Conservation (phyloP, 1,140 invertebrate genomes). For the Caenorhabditis brenneri region DNA sequence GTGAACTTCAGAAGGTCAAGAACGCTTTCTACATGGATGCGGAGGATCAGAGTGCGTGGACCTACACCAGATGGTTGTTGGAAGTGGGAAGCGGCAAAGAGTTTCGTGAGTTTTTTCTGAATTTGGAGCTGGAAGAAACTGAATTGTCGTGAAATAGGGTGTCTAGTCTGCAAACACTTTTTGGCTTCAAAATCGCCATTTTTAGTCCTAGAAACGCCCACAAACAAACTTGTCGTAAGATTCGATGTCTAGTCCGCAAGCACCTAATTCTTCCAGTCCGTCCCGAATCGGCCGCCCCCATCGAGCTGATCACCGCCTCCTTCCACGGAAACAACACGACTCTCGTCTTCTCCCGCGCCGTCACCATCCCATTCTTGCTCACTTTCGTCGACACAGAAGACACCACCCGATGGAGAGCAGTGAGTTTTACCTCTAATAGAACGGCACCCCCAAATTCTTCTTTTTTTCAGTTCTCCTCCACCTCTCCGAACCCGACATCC, state of each 20-base stretch:
- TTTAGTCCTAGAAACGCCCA: too few relatives aligned
- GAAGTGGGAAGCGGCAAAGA: slow-evolving; percentile 14
- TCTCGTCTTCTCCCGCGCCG: slow-evolving; percentile 23
- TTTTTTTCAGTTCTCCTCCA: not conserved
- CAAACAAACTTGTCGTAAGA: too few relatives aligned
- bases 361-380: slow-evolving; percentile 9
- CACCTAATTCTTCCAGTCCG: slow-evolving; percentile 29
- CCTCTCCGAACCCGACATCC: not conserved
- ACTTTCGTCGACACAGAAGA: slow-evolving; percentile 36
- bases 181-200: too few relatives aligned
- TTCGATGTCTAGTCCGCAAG: too few relatives aligned
- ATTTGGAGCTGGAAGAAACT: too few relatives aligned
- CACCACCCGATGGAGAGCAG: not conserved
- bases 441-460: not conserved
- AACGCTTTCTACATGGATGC: slow-evolving; percentile 44
- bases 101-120: slow-evolving; percentile 27
- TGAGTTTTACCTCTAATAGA: not conserved
- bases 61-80: slow-evolving; percentile 43
- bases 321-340: slow-evolving; percentile 46
- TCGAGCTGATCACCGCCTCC: slow-evolving; percentile 3
- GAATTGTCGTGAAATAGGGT: too few relatives aligned
- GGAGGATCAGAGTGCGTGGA: slow-evolving; percentile 47
- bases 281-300: not conserved
- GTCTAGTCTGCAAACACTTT: too few relatives aligned
- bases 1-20: slow-evolving; percentile 32